Base-by-base conservation (phyloP, 2,888 invertebrate genomes). In the Adelphocoris suturalis region DNA sequence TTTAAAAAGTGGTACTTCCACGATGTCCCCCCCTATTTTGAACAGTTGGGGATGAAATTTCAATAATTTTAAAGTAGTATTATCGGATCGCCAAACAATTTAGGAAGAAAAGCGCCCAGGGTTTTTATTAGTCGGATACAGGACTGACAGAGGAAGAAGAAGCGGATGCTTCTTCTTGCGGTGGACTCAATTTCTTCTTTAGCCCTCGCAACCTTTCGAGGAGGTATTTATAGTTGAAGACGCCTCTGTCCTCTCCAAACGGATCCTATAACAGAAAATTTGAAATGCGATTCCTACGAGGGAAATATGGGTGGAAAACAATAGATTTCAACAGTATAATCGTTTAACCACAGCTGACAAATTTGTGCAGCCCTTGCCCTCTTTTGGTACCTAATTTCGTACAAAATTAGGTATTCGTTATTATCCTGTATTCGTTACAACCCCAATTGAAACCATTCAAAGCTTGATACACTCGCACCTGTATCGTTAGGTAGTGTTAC, bases 221-320 rank as follows among this genome's bases (percentile, higher is more conserved):
- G 23, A 93, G 91, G 28, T 84, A 86, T 82, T 92, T 91, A 88
- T 93, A 93, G 89, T 92, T 91, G 91, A 92, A 93, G n/a, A 87
- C 52, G n/a, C 92, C 92, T 85, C 92, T 91, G 57, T 92, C 92
- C 75, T 92, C 92, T 28, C 92, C 92, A 91, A 93, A 93, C 3
- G 93, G 93, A 90, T 93, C 92, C 93, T 93, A 14, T 80, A 91
- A 48, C 2, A 52, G 28, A 52, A 52, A 52, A 52, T 2, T 37
- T 37, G 2, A 37, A 37, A 37, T 37, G 37, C 37, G 37, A 37
- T 2, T 37, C 37, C 37, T 37, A 37, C 37, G 37, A 37, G 37
- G 37, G 7, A 37, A 7, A 37, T 37, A 7, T 37, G 37, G 37
- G n/a, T n/a, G 2, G 37, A 37, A 7, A 7, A 37, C 37, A 37